Evolutionary conservation across 2,888 invertebrate genomes (phyloP), one percentile per base, ranked within the genome.

Genomic region (Prosapia bicincta): DNA sequence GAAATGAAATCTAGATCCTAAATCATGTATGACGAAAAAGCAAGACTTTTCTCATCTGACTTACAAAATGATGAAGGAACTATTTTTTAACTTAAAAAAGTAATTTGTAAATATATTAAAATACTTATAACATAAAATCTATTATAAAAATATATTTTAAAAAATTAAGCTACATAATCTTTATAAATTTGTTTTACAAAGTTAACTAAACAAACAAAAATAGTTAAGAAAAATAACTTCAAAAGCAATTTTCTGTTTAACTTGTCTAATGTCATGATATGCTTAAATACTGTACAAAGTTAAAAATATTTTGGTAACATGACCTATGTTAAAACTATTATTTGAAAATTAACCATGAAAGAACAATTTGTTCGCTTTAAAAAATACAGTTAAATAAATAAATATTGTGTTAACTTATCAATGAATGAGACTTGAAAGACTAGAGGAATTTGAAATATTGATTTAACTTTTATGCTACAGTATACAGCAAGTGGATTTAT

Each of bases 401-500:
- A 54, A 20, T 54, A 54, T 20, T 20, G 13, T 5, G 20, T 20
- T 54, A 54, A 54, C 54, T 13, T 54, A 54, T 20, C 5, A 54
- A 54, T 54, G 20, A 38, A 38, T 38, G n/a, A 54, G 54, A 54
- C 54, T 54, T 54, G 70, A 70, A 70, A 70, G 70, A 70, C 70
- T 70, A 70, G 70, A 70, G 24, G 24, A 24, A 26, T 24, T 26
- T n/a, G n/a, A n/a, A n/a, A 26, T 67, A 26, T 6, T 67, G 10
- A 26, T 1, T 25, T 15, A 26, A 26, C 23, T 71, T 25, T 26
- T 26, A 1, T 7, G 65, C 65, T 72, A 72, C 67, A 67, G 30
- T 23, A 72, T 28, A 3, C 23, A 2, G 43, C 67, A 72, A 25
- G 24, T 30, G 15, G 20, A 1, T 30, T n/a, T 25, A 0, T 23